Evolutionary conservation across 2,113 vertebrate species (phyloP).

Genomic region (Danionella cerebrum): DNA sequence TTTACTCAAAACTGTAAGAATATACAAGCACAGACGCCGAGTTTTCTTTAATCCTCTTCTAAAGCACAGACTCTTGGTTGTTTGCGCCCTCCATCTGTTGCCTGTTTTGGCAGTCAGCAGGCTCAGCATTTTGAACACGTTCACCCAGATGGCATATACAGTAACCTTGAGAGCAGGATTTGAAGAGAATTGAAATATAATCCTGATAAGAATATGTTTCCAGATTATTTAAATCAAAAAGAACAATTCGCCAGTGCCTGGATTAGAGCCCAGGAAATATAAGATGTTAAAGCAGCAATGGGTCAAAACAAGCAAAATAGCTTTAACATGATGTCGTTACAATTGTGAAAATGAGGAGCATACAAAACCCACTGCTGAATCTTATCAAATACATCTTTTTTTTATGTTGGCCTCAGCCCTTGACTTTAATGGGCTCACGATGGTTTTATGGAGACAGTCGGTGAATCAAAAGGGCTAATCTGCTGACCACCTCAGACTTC

Average conservation of each 20-base stretch:
- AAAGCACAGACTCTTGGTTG: slow-evolving; percentile 24
- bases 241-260: slow-evolving; percentile 2
- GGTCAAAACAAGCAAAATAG: background rate
- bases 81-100: slow-evolving; percentile 36
- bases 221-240: slow-evolving; percentile 36
- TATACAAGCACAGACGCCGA: background rate
- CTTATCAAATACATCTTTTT: too few relatives aligned
- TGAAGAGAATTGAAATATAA: slow-evolving; percentile 26
- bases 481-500: slow-evolving; percentile 22
- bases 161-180: slow-evolving; percentile 16
- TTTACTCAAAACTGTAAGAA: slow-evolving; percentile 9
- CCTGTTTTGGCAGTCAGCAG: slow-evolving; percentile 26
- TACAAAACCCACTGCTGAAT: too few relatives aligned
- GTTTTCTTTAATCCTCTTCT: slow-evolving; percentile 24
- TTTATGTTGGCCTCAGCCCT: slow-evolving; percentile 28
- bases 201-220: slow-evolving; percentile 24
- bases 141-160: slow-evolving; percentile 8
- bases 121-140: slow-evolving; percentile 21
- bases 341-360: background rate
- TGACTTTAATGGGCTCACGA: slow-evolving; percentile 24
- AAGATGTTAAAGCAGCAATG: background rate
- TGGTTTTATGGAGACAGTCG: slow-evolving; percentile 11
- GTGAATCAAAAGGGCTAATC: slow-evolving; percentile 32
- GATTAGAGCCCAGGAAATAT: slow-evolving; percentile 1
- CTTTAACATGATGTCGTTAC: background rate